Evolutionary conservation across 2,888 invertebrate species (phyloP).

Genomic region (Apodemia mormo): DNA sequence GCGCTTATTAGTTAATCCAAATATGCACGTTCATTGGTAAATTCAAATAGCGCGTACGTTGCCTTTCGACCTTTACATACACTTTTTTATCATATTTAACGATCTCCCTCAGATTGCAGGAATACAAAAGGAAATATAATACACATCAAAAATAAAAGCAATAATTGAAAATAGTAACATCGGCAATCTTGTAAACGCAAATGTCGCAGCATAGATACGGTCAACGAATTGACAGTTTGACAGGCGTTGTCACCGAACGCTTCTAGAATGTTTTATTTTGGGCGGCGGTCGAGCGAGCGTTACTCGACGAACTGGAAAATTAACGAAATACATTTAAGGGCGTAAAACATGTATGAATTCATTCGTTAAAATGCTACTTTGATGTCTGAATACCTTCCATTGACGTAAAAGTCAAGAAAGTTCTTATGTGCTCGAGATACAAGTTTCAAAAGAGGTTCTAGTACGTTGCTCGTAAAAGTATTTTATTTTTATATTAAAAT

Average conservation of each 20-base stretch:
- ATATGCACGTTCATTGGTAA: too few species aligned
- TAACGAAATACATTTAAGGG: conserved; percentile 10
- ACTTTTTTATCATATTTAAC: too few species aligned
- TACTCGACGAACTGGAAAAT: conserved; percentile 11
- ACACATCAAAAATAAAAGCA: too few species aligned
- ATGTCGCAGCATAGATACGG: background rate
- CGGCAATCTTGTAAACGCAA: background rate
- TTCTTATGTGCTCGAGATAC: background rate
- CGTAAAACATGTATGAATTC: conserved; percentile 9
- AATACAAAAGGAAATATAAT: too few species aligned
- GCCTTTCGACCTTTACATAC: too few species aligned
- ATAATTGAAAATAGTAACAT: too few species aligned
- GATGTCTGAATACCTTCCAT: background rate
- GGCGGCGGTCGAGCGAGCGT: background rate
- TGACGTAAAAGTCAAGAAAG: conserved; percentile 15
- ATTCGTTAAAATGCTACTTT: conserved; percentile 9
- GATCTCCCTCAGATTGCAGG: too few species aligned
- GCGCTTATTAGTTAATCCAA: too few species aligned
- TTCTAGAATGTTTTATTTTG: conserved; percentile 17
- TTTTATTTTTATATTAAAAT: background rate
- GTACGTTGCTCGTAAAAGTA: background rate
- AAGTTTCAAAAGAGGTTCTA: background rate
- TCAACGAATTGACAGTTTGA: conserved; percentile 12
- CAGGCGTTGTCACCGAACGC: conserved; percentile 6
- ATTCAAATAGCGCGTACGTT: too few species aligned